Evolutionary conservation across 2,113 vertebrate genomes (phyloP), one percentile per base, ranked within the genome.

Genomic region (Paradisaea rubra): DNA sequence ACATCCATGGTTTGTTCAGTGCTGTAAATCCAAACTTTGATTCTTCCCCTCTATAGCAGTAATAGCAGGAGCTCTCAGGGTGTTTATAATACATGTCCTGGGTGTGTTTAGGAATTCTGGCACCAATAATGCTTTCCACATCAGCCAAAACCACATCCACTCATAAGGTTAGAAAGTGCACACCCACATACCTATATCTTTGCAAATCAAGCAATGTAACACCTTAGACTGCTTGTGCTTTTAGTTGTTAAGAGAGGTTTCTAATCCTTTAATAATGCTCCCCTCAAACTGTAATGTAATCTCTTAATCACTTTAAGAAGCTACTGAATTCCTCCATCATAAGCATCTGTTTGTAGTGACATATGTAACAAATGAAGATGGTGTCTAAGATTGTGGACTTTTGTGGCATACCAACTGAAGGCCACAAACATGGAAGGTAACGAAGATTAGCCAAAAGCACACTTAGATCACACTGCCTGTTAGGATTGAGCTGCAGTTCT

Each of bases 281-380:
- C 80, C 79, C 65, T 68, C 82, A 74, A 91, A 93, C 80, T 74
- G 49, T 64, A 95, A 87, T 37, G 64, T 91, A 94, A 95, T 90
- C 88, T 91, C 60, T 82, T 93, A 78, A 95, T 94, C 79, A 53
- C 77, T 95, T 91, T 88, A 90, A 90, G 87, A 83, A 94, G 64
- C 69, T 86, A 81, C 68, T 68, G 86, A 92, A 90, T 94, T 94
- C 87, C 65, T 86, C 60, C 84, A 77, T 50, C 81, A 78, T 66
- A 83, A 90, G 60, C 80, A 93, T 86, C 72, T 93, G 56, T 71
- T 90, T 94, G 85, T 68, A 86, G 64, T n/a, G 44, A 88, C 79
- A 93, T 24, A 56, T 33, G 52, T 60, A 78, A 81, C 56, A 86
- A 93, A 86, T 71, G 16, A 82, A 91, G 44, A 52, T 15, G 10